Percentiles rank a stretch among this genome's conserved stretches.
These are phyloP conservation scores for Linnaemya vulpina DNA, from an alignment of 2,888 invertebrate species.

Conservation along the genomic window DNA sequence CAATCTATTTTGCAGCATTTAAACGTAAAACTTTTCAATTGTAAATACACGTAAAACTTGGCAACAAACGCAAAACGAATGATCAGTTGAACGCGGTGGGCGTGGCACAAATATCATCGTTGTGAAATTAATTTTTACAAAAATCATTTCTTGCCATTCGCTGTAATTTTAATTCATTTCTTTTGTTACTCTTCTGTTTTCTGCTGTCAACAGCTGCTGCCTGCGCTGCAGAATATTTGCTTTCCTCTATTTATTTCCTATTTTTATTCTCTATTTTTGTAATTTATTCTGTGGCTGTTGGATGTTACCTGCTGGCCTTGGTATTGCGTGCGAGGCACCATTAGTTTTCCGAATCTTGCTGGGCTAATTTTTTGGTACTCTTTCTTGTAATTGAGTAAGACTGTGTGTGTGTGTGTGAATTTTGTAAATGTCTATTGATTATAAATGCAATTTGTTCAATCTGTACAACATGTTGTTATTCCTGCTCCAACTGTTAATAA, in stretches of 20 bases:
- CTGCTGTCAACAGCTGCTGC: slow-evolving; percentile 35
- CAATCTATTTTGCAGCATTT: not conserved
- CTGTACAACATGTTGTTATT: slow-evolving; percentile 48
- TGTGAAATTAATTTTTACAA: slow-evolving; percentile 78
- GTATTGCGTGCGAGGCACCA: slow-evolving; percentile 65
- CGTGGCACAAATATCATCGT: slow-evolving; percentile 78
- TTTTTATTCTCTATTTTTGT: not conserved
- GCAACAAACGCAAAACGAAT: slow-evolving; percentile 40
- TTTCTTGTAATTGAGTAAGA: slow-evolving; percentile 45
- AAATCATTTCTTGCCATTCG: slow-evolving; percentile 63
- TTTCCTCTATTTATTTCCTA: not conserved
- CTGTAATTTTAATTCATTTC: slow-evolving; percentile 71
- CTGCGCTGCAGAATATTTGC: slow-evolving; percentile 13
- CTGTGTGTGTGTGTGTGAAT: slow-evolving; percentile 52
- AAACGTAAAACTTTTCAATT: slow-evolving; percentile 18
- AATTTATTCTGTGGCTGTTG: not conserved
- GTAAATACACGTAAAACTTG: not conserved
- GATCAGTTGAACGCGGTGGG: slow-evolving; percentile 71
- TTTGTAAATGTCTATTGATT: slow-evolving; percentile 66
- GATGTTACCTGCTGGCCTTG: slow-evolving; percentile 42
- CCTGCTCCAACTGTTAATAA: slow-evolving; percentile 61
- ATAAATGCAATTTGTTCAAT: slow-evolving; percentile 67
- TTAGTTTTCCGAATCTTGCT: slow-evolving; percentile 54
- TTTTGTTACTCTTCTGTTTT: slow-evolving; percentile 47
- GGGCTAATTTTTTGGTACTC: slow-evolving; percentile 51